Conservation (phyloP, 2,797 vertebrate species). For the Threskiornis aethiopicus region DNA sequence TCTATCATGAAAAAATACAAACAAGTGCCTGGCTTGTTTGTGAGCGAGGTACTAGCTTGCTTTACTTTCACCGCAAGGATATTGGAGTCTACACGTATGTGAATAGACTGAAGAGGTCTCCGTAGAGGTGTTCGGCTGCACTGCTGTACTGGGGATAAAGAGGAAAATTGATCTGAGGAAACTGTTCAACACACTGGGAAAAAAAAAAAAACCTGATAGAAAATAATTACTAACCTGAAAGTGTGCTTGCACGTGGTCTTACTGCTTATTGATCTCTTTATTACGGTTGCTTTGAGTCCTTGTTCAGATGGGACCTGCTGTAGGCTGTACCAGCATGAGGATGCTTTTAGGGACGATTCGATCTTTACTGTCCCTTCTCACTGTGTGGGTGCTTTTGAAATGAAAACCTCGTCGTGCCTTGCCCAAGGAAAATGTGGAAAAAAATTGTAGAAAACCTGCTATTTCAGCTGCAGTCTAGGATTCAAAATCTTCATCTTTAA, state of each 20-base stretch:
- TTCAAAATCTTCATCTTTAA: background rate
- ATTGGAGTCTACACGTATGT: background rate
- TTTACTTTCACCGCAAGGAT: background rate
- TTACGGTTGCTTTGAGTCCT: background rate
- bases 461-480: background rate
- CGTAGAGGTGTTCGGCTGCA: background rate
- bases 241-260: background rate
- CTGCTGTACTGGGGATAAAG: background rate
- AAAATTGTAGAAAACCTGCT: background rate
- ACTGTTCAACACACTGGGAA: background rate
- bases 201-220: background rate
- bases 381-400: background rate
- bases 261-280: background rate
- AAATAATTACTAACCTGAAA: background rate
- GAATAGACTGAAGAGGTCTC: background rate
- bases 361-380: background rate
- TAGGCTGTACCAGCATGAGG: background rate
- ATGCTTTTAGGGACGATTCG: background rate
- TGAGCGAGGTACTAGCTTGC: background rate
- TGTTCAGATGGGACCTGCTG: background rate
- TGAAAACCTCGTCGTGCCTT: background rate
- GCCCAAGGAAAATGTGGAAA: rapidly evolving
- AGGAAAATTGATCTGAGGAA: background rate
- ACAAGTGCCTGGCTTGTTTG: background rate
- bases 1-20: background rate